A percentile compares a stretch with the other conserved stretches of the same genome.
These are phyloP conservation scores for Anas platyrhynchos DNA, from an alignment of 2,113 vertebrate species.

Conservation along the genomic window DNA sequence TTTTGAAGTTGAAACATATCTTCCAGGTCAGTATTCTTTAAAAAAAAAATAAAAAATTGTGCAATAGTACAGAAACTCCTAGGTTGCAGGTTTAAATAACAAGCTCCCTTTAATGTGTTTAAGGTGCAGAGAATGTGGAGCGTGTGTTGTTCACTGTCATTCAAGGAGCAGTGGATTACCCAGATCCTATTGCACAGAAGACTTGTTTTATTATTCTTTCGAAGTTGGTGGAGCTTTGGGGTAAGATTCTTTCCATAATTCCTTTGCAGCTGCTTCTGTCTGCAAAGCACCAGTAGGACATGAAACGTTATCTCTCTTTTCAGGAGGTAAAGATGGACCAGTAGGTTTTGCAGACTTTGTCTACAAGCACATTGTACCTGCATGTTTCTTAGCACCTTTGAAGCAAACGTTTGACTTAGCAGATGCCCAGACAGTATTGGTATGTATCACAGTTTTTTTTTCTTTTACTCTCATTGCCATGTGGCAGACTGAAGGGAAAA, in stretches of 20 bases:
- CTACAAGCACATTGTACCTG: slow-evolving; percentile 97
- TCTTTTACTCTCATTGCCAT: not conserved
- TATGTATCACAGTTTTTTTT: slow-evolving; percentile 58
- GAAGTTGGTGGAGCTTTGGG: slow-evolving; percentile 93
- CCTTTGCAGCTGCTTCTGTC: not conserved
- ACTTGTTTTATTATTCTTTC: slow-evolving; percentile 97
- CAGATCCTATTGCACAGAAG: slow-evolving; percentile 96
- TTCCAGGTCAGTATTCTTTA: slow-evolving; percentile 34
- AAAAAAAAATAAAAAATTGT: not conserved
- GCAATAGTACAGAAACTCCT: not conserved
- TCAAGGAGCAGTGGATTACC: slow-evolving; percentile 96
- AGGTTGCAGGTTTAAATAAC: slow-evolving; percentile 2
- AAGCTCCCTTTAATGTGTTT: slow-evolving; percentile 9
- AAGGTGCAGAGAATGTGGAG: slow-evolving; percentile 92
- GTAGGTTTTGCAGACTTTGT: slow-evolving; percentile 97
- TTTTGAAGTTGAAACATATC: slow-evolving; percentile 50
- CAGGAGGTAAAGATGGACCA: slow-evolving; percentile 95
- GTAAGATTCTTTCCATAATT: slow-evolving; percentile 70
- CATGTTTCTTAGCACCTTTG: slow-evolving; percentile 95
- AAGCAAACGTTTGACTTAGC: slow-evolving; percentile 96
- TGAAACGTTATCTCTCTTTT: slow-evolving; percentile 22
- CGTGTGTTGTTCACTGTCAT: slow-evolving; percentile 93
- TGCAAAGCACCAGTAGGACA: not conserved
- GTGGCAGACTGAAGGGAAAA: not conserved
- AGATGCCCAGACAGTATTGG: slow-evolving; percentile 96